These are phyloP conservation scores for Nebria brevicollis DNA, from an alignment of 2,888 invertebrate genomes.

Conservation along the genomic window DNA sequence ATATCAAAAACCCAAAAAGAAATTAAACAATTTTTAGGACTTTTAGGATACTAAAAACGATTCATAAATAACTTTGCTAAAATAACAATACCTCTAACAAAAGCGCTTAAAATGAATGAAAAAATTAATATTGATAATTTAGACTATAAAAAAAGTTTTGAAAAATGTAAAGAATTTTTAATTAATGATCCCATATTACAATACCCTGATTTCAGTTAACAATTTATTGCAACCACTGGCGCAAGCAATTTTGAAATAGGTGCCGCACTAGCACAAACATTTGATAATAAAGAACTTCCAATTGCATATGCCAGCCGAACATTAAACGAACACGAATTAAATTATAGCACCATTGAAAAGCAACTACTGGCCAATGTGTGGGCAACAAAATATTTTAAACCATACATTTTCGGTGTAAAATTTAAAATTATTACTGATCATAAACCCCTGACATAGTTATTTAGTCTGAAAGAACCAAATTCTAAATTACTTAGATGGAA, in stretches of 20 bases:
- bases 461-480: too few relatives aligned
- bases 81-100: slow-evolving; percentile 13
- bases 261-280: slow-evolving; percentile 52
- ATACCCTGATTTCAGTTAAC: slow-evolving; percentile 54
- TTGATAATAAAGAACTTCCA: slow-evolving; percentile 20
- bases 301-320: slow-evolving; percentile 49
- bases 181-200: slow-evolving; percentile 49
- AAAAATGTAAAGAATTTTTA: slow-evolving; percentile 48
- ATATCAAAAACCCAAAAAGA: slow-evolving; percentile 46
- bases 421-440: too few relatives aligned
- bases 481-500: too few relatives aligned
- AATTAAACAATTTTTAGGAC: slow-evolving; percentile 46
- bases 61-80: slow-evolving; percentile 45
- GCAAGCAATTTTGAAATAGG: slow-evolving; percentile 53
- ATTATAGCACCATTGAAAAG: slow-evolving; percentile 49
- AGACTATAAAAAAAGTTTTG: slow-evolving; percentile 44
- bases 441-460: too few relatives aligned
- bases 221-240: slow-evolving; percentile 54
- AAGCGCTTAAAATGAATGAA: slow-evolving; percentile 48
- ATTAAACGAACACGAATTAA: slow-evolving; percentile 48
- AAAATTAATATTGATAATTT: slow-evolving; percentile 43
- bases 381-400: too few relatives aligned
- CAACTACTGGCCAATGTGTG: too few relatives aligned
- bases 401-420: too few relatives aligned
- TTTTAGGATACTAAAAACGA: not conserved